These are phyloP conservation scores for Tinea trinotella DNA, from an alignment of 2,888 invertebrate genomes.

Conservation along the genomic window DNA sequence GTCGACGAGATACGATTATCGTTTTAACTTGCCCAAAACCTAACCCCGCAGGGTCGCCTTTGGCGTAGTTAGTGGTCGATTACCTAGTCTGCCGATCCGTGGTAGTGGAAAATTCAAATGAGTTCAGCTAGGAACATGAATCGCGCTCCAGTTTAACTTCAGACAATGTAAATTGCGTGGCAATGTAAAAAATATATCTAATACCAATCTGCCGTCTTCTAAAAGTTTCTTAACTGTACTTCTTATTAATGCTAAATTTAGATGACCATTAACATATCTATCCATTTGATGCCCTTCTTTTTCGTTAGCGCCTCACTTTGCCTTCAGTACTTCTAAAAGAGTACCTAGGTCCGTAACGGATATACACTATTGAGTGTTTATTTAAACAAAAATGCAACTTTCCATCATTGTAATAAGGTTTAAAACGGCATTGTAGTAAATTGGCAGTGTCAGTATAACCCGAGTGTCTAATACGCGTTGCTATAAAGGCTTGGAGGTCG, in stretches of 20 bases:
- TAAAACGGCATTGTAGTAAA: not conserved
- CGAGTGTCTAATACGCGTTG: slow-evolving; percentile 22
- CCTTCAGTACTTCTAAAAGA: slow-evolving; percentile 49
- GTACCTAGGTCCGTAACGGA: slow-evolving; percentile 31
- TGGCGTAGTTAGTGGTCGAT: no score
- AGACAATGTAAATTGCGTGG: no score
- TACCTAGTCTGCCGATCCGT: no score
- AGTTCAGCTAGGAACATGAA: no score
- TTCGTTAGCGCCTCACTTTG: slow-evolving; percentile 50
- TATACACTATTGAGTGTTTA: not conserved
- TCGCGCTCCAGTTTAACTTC: no score
- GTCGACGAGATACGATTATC: no score
- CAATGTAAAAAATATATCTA: no score
- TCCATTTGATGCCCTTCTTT: slow-evolving; percentile 54
- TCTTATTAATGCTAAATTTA: slow-evolving; percentile 6
- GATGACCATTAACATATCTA: not conserved
- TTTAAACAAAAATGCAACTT: not conserved
- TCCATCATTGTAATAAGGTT: not conserved
- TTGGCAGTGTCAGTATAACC: slow-evolving; percentile 1
- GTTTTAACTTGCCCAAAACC: no score
- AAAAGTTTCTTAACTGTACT: not conserved
- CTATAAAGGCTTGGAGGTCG: slow-evolving; percentile 52
- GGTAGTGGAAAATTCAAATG: no score
- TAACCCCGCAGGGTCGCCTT: no score
- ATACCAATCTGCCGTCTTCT: not conserved